Evolutionary conservation across 2,797 vertebrate species (phyloP).

Genomic region (Pachyuromys duprasi): DNA sequence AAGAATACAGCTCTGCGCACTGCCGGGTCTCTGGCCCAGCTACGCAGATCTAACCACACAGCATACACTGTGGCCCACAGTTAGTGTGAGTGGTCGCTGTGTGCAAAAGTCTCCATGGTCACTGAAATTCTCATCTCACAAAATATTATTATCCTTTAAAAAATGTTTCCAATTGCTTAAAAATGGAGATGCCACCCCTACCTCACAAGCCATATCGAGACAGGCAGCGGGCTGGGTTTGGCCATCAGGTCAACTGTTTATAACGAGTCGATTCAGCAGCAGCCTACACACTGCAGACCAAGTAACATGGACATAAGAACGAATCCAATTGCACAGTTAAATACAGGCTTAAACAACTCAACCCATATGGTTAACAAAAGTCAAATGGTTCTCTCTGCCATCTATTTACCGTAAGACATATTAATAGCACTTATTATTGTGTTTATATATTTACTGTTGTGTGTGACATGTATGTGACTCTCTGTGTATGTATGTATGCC

Average conservation of each 20-base stretch:
- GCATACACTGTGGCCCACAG: background rate
- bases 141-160: background rate
- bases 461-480: background rate
- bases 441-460: background rate
- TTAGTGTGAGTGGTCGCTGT: background rate
- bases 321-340: background rate
- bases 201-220: background rate
- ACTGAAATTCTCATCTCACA: background rate
- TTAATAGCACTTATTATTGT: background rate
- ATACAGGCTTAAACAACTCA: background rate
- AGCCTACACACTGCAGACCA: background rate
- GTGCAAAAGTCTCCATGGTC: background rate
- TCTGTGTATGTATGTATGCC: background rate
- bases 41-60: too few relatives aligned
- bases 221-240: background rate
- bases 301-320: background rate
- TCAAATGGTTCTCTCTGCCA: background rate
- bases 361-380: background rate
- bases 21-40: background rate
- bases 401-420: background rate
- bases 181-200: constrained; percentile 10
- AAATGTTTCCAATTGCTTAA: background rate
- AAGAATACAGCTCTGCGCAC: background rate
- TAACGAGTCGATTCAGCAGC: background rate
- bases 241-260: background rate